A percentile compares a stretch with the other conserved stretches of the same genome.
Evolutionary conservation across 2,113 vertebrate genomes (phyloP).

Genomic region (Penelope pileata): DNA sequence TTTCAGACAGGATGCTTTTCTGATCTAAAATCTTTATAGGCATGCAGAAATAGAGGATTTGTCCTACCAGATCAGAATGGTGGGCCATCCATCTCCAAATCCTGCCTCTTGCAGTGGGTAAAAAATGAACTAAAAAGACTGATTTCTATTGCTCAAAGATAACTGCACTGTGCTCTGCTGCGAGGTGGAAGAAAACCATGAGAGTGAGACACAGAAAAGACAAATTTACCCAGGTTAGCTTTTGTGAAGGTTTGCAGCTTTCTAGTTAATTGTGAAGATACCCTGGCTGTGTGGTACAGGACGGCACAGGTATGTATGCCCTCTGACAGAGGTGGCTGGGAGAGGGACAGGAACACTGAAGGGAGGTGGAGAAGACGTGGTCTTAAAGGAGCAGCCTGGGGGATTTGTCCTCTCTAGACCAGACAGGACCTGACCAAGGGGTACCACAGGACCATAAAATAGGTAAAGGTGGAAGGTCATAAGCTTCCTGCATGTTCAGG

Average conservation of each 20-base stretch:
- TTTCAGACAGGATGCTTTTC: neutral
- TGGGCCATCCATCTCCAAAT: neutral
- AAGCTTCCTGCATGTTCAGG: neutral
- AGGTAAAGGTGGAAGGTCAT: neutral
- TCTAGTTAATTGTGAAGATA: neutral
- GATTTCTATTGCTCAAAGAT: neutral
- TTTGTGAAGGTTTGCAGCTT: neutral
- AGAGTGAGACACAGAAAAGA: neutral
- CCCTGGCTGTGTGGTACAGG: fast-evolving
- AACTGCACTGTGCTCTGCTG: neutral
- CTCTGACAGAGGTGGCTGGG: fast-evolving
- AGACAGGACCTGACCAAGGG: neutral
- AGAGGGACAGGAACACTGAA: neutral
- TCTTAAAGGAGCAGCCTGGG: neutral
- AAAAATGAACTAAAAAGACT: neutral
- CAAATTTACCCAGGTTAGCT: neutral
- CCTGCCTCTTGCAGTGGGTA: neutral
- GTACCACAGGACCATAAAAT: neutral
- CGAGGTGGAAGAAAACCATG: neutral
- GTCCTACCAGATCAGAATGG: neutral
- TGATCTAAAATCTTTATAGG: neutral
- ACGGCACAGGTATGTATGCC: fast-evolving
- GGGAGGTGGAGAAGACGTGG: neutral
- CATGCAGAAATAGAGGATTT: neutral
- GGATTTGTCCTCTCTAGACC: neutral